Evolutionary conservation across 2,888 invertebrate species (phyloP).

Genomic region (Cremastinae sp.): DNA sequence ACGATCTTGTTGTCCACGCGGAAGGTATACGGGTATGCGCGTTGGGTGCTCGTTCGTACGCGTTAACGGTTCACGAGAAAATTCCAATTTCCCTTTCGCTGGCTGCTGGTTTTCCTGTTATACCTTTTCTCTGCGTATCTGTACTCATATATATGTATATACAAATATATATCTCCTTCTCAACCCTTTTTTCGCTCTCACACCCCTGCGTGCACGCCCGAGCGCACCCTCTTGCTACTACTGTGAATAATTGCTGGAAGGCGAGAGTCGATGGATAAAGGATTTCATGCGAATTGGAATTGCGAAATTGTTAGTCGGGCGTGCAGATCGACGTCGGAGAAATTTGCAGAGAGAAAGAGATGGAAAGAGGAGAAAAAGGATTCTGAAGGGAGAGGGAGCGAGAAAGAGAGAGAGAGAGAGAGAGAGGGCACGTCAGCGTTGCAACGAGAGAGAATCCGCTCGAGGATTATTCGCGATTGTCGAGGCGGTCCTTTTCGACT

Average conservation of each 20-base stretch:
- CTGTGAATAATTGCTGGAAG: constrained; percentile 65
- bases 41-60: constrained; percentile 44
- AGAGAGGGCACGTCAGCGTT: constrained; percentile 42
- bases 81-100: constrained; percentile 55
- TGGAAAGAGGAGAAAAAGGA: background rate
- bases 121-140: constrained; percentile 24
- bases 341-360: constrained; percentile 13
- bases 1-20: constrained; percentile 48
- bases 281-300: constrained; percentile 71
- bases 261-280: constrained; percentile 67
- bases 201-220: constrained; percentile 56
- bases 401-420: constrained; percentile 8
- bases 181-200: constrained; percentile 15
- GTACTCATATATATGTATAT: no score
- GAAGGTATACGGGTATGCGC: constrained; percentile 38
- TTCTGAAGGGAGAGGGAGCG: no score
- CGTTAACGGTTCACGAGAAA: constrained; percentile 56
- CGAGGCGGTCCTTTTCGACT: constrained; percentile 49
- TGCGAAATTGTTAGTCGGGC: constrained; percentile 66
- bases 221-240: constrained; percentile 60
- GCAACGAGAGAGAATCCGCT: constrained; percentile 49
- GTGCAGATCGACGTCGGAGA: constrained; percentile 56
- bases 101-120: constrained; percentile 38
- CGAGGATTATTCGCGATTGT: constrained; percentile 56
- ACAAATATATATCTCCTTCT: background rate